phyloP scores from a whole-genome alignment of 2,888 invertebrate genomes.

The Zygogramma bicolorata region DNA sequence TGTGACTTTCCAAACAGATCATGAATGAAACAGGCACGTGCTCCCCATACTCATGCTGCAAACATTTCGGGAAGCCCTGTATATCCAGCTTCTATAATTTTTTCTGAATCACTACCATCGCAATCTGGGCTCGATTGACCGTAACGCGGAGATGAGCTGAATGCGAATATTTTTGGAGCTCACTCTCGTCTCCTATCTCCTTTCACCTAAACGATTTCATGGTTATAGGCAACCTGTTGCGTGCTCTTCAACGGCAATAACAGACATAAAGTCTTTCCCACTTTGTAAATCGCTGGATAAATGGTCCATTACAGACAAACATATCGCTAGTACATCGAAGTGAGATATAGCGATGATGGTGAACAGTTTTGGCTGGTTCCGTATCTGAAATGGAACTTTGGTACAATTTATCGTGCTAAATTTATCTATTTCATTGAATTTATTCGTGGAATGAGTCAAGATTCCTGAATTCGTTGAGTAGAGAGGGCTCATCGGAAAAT shows the following conservation, averaged over 20 bases:
- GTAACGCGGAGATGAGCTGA: neutral
- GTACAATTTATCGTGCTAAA: too few species aligned
- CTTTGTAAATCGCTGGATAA: neutral
- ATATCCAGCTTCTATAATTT: neutral
- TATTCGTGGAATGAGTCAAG: too few species aligned
- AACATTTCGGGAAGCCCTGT: neutral
- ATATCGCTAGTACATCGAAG: neutral
- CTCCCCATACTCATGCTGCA: neutral
- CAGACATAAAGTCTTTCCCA: slow-evolving; percentile 7
- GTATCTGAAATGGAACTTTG: too few species aligned
- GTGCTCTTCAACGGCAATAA: slow-evolving; percentile 2
- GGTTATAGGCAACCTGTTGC: slow-evolving; percentile 12
- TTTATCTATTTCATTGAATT: too few species aligned
- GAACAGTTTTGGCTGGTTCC: neutral
- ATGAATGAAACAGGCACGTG: too few species aligned
- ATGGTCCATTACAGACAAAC: neutral
- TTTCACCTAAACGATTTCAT: slow-evolving; percentile 7
- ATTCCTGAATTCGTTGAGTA: too few species aligned
- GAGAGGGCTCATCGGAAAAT: too few species aligned
- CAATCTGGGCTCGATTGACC: neutral
- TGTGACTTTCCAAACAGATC: too few species aligned
- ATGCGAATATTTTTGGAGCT: neutral
- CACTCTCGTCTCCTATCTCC: neutral
- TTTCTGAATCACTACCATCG: neutral
- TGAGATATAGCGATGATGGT: neutral